phyloP scores from a whole-genome alignment of 1,140 invertebrate species.

The Micrasema minimum region DNA sequence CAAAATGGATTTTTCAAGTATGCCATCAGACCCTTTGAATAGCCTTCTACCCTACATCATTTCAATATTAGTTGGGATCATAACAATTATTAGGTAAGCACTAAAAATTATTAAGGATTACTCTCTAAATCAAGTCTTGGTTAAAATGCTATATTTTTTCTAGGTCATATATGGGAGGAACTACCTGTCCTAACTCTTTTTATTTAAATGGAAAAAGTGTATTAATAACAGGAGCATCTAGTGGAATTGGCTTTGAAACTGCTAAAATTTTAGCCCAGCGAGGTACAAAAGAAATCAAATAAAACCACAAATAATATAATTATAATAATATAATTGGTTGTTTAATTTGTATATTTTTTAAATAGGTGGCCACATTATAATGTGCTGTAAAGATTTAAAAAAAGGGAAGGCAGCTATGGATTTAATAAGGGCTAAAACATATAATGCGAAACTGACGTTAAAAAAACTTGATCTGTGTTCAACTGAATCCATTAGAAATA shows the following conservation, averaged over 20 bases:
- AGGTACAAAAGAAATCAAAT: slow-evolving; percentile 50
- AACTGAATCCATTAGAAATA: slow-evolving; percentile 55
- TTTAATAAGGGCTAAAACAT: slow-evolving; percentile 50
- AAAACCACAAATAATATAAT: too few species aligned
- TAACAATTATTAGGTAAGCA: slow-evolving; percentile 53
- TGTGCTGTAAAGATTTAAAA: slow-evolving; percentile 59
- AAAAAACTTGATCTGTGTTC: slow-evolving; percentile 58
- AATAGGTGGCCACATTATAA: slow-evolving; percentile 57
- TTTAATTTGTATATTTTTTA: slow-evolving; percentile 8
- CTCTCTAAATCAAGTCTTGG: not conserved
- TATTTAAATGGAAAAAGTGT: slow-evolving; percentile 67
- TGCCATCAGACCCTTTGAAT: slow-evolving; percentile 44
- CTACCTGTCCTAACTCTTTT: slow-evolving; percentile 57
- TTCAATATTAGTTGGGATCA: slow-evolving; percentile 51
- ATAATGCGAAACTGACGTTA: slow-evolving; percentile 54
- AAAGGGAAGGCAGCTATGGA: slow-evolving; percentile 61
- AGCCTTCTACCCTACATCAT: slow-evolving; percentile 55
- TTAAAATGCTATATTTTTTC: slow-evolving; percentile 20
- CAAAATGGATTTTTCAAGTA: slow-evolving; percentile 41
- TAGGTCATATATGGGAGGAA: slow-evolving; percentile 62
- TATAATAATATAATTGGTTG: too few species aligned
- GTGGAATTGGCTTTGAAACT: slow-evolving; percentile 70
- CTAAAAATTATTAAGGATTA: too few species aligned
- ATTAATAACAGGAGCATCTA: slow-evolving; percentile 72
- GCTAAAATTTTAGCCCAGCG: slow-evolving; percentile 65